Evolutionary conservation across 1,140 invertebrate genomes (phyloP).

Genomic region (Lordiphosa clarofinis): DNA sequence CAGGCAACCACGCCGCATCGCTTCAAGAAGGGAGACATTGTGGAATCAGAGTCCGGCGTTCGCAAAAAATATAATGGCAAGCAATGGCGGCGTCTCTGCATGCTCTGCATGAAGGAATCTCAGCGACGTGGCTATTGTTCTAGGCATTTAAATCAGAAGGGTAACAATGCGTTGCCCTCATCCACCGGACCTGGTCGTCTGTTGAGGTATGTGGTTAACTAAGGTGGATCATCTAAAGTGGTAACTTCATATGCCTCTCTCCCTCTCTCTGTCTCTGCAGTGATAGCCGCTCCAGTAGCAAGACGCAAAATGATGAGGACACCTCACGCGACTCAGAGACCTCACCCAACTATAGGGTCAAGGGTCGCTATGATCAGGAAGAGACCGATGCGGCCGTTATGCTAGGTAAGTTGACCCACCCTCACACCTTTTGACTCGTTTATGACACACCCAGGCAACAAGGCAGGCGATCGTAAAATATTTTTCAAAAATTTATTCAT

Average conservation of each 20-base stretch:
- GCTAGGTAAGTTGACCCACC: conserved; percentile 84
- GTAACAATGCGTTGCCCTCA: conserved; percentile 68
- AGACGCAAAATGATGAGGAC: conserved; percentile 90
- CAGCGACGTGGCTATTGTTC: conserved; percentile 98
- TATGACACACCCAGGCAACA: conserved; percentile 26
- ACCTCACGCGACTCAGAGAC: conserved; percentile 93
- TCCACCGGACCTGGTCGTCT: conserved; percentile 72
- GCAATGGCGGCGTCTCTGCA: conserved; percentile 95
- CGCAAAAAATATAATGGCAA: conserved; percentile 99
- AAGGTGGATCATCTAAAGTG: neutral
- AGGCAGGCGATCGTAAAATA: conserved; percentile 22
- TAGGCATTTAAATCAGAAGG: conserved; percentile 89
- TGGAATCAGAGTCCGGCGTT: conserved; percentile 96
- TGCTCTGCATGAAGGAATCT: conserved; percentile 98
- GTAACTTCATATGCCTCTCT: neutral
- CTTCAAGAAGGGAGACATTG: conserved; percentile 99
- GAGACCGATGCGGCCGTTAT: conserved; percentile 98
- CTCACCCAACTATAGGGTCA: conserved; percentile 88
- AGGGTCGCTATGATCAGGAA: conserved; percentile 92
- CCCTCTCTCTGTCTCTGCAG: conserved; percentile 17
- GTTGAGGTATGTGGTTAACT: conserved; percentile 54
- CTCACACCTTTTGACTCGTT: conserved; percentile 56
- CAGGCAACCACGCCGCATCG: conserved; percentile 96
- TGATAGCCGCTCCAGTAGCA: conserved; percentile 80
- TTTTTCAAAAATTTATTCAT: conserved; percentile 59